Conservation (phyloP, 2,797 vertebrate species). For the Betta splendens region DNA sequence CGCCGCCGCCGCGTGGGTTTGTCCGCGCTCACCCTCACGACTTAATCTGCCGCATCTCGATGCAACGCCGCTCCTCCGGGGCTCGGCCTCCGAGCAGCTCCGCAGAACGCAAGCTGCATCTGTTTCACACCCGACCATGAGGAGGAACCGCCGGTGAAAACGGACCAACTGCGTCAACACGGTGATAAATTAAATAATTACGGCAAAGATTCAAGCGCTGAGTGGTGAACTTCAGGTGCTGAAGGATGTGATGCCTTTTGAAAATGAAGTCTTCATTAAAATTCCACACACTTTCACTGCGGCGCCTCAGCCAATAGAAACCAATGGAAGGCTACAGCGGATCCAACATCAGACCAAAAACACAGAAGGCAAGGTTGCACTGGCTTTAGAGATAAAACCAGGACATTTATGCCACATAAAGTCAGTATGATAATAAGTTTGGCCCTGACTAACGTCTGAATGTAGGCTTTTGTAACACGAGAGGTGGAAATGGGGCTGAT, state of each 20-base stretch:
- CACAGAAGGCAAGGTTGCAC: not conserved
- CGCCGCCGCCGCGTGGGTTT: slow-evolving; percentile 18
- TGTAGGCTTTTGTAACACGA: slow-evolving; percentile 41
- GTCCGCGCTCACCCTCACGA: slow-evolving; percentile 21
- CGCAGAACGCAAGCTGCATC: slow-evolving; percentile 5
- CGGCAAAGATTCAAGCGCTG: too few relatives aligned
- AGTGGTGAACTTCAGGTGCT: too few relatives aligned
- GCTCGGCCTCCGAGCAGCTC: slow-evolving; percentile 10
- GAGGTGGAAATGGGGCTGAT: slow-evolving; percentile 32
- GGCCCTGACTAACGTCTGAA: slow-evolving; percentile 13
- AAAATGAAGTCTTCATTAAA: slow-evolving; percentile 46
- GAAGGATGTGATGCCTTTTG: slow-evolving; percentile 32
- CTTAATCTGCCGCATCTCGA: slow-evolving; percentile 45
- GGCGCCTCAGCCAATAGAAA: slow-evolving; percentile 27
- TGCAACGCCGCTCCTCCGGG: not conserved
- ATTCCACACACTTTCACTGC: slow-evolving; percentile 20
- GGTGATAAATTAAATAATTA: too few relatives aligned
- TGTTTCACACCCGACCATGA: slow-evolving; percentile 20
- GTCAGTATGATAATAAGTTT: slow-evolving; percentile 21
- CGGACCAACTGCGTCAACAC: slow-evolving; percentile 23
- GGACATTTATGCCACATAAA: not conserved
- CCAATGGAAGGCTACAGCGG: slow-evolving; percentile 32
- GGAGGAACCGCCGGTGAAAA: slow-evolving; percentile 13
- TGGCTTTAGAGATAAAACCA: not conserved
- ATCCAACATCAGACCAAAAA: not conserved